Evolutionary conservation across 2,888 invertebrate species (phyloP).

Genomic region (Drepana falcataria): DNA sequence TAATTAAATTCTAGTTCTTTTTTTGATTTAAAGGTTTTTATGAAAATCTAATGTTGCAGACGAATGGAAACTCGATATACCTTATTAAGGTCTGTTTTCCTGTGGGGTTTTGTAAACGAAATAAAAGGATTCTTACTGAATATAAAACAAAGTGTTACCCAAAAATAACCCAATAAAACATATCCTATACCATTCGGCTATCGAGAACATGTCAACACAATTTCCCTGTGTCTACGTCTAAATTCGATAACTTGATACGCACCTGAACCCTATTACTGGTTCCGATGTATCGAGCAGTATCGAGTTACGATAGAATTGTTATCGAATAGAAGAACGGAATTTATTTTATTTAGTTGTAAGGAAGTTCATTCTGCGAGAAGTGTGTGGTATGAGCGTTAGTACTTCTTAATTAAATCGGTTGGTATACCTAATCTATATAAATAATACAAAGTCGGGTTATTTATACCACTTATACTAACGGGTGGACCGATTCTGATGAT

Average conservation of each 20-base stretch:
- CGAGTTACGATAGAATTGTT: slow-evolving; percentile 1
- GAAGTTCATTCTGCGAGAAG: no score
- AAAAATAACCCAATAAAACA: slow-evolving; percentile 8
- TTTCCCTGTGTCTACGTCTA: slow-evolving; percentile 27
- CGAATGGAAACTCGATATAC: no score
- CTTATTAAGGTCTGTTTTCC: no score
- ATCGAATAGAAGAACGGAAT: neutral
- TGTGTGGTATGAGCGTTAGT: no score
- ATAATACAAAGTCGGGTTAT: no score
- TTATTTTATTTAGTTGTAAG: neutral
- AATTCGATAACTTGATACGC: slow-evolving; percentile 36
- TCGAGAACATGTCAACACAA: slow-evolving; percentile 24
- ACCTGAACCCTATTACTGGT: slow-evolving; percentile 25
- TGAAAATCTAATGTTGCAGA: no score
- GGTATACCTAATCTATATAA: no score
- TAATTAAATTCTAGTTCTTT: no score
- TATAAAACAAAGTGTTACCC: neutral
- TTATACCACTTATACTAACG: no score
- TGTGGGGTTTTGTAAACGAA: neutral
- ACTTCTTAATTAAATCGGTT: no score
- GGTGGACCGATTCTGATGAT: no score
- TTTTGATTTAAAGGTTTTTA: no score
- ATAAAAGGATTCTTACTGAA: neutral
- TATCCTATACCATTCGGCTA: slow-evolving; percentile 14
- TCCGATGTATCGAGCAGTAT: neutral